Conservation (phyloP, 2,113 vertebrate species). For the Phocoena sinus region DNA sequence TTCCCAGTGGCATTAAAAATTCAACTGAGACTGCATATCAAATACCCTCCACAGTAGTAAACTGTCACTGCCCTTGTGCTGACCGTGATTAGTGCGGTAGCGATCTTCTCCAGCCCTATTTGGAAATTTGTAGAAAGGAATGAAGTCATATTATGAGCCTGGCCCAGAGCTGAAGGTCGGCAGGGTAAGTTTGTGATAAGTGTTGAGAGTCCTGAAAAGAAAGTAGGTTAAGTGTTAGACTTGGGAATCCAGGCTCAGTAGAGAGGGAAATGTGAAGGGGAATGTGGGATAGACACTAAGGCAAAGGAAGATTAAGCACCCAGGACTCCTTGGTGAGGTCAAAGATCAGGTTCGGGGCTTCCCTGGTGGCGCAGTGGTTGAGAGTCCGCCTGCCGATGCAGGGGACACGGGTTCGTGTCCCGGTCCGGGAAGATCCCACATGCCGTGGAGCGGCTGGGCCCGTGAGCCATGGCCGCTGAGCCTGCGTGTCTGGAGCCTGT, state of each 20-base stretch:
- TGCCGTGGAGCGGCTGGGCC: no score
- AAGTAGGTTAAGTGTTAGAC: background rate
- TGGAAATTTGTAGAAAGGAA: background rate
- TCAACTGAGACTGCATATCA: background rate
- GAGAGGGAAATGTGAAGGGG: background rate
- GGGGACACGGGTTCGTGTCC: no score
- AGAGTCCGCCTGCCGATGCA: no score
- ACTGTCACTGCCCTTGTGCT: background rate
- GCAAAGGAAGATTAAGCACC: background rate
- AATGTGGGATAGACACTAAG: background rate
- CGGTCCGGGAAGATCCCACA: no score
- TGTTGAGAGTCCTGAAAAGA: background rate
- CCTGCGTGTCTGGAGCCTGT: no score
- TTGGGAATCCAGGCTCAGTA: background rate
- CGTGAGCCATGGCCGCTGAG: no score
- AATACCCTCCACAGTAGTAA: background rate
- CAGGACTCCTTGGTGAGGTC: background rate
- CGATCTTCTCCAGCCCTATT: background rate
- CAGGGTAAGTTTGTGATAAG: background rate
- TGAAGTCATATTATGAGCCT: background rate
- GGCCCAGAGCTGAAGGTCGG: background rate
- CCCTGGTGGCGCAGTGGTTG: no score
- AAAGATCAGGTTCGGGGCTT: background rate
- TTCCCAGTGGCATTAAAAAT: background rate
- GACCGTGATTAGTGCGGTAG: background rate